Evolutionary conservation across 2,797 vertebrate genomes (phyloP).

Genomic region (Gephyroberyx darwinii): DNA sequence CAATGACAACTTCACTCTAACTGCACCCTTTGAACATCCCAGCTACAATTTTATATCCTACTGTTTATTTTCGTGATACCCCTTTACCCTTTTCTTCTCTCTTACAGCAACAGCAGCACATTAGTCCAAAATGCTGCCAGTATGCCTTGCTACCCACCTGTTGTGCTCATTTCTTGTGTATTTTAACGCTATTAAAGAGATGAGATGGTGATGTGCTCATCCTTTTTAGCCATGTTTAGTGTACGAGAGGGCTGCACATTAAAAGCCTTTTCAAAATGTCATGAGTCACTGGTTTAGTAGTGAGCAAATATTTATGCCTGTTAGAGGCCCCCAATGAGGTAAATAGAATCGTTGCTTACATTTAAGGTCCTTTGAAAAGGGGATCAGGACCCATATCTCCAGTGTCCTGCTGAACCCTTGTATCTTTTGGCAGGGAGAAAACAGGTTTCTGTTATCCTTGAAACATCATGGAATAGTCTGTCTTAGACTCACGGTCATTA

Average conservation of each 20-base stretch:
- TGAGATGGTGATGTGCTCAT: slow-evolving; percentile 65
- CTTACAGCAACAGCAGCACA: slow-evolving; percentile 56
- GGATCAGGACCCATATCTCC: slow-evolving; percentile 65
- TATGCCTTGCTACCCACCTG: slow-evolving; percentile 73
- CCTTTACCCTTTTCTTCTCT: slow-evolving; percentile 50
- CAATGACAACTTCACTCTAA: background rate
- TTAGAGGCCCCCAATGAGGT: slow-evolving; percentile 82
- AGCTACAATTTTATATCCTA: slow-evolving; percentile 11
- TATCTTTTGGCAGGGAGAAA: slow-evolving; percentile 59
- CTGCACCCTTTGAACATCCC: slow-evolving; percentile 23
- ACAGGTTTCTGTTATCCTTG: slow-evolving; percentile 25
- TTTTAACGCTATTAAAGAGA: slow-evolving; percentile 74
- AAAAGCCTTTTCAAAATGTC: slow-evolving; percentile 83
- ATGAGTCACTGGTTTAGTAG: slow-evolving; percentile 83
- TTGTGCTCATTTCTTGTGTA: slow-evolving; percentile 65
- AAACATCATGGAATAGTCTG: slow-evolving; percentile 31
- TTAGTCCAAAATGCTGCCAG: slow-evolving; percentile 61
- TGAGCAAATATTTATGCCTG: slow-evolving; percentile 86
- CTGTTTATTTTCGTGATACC: slow-evolving; percentile 42
- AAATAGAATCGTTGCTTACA: slow-evolving; percentile 84
- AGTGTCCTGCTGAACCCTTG: slow-evolving; percentile 53
- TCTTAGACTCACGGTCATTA: background rate
- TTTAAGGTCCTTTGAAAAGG: slow-evolving; percentile 71
- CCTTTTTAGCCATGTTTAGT: slow-evolving; percentile 79
- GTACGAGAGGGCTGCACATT: slow-evolving; percentile 74